A percentile compares a stretch with the other conserved stretches of the same genome.
Conservation (phyloP, 2,888 invertebrate genomes). For the Rhimphoctona megacephalus region DNA sequence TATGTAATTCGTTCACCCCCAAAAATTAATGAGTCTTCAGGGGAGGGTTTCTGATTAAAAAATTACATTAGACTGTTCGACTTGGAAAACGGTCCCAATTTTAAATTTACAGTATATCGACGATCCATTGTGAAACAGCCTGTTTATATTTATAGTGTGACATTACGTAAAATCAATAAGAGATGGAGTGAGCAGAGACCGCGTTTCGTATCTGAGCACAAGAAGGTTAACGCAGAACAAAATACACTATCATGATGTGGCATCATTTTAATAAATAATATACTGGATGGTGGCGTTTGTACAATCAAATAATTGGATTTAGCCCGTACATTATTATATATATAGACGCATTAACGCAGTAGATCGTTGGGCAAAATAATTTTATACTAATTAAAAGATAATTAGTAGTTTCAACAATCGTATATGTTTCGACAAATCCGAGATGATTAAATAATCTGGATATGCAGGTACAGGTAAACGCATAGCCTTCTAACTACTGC, state of each 20-base stretch:
- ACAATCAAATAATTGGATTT: constrained; percentile 30
- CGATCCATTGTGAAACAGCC: not conserved
- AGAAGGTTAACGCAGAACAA: constrained; percentile 47
- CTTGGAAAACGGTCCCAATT: not conserved
- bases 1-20: not conserved
- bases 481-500: constrained; percentile 85
- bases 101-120: not conserved
- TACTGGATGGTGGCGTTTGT: constrained; percentile 22
- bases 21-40: not conserved
- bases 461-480: constrained; percentile 77
- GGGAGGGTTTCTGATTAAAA: not conserved
- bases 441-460: constrained; percentile 60
- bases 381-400: constrained; percentile 9
- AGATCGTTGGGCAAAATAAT: constrained; percentile 33
- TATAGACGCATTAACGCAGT: constrained; percentile 31
- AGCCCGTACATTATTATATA: not conserved
- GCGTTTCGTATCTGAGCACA: constrained; percentile 38
- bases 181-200: constrained; percentile 59
- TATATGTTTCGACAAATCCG: constrained; percentile 20
- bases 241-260: constrained; percentile 20
- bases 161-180: constrained; percentile 54
- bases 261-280: constrained; percentile 32
- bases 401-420: constrained; percentile 14
- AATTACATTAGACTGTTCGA: not conserved
- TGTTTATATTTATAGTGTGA: constrained; percentile 20